phyloP scores from a whole-genome alignment of 1,140 invertebrate genomes.

The Monomorium pharaonis region DNA sequence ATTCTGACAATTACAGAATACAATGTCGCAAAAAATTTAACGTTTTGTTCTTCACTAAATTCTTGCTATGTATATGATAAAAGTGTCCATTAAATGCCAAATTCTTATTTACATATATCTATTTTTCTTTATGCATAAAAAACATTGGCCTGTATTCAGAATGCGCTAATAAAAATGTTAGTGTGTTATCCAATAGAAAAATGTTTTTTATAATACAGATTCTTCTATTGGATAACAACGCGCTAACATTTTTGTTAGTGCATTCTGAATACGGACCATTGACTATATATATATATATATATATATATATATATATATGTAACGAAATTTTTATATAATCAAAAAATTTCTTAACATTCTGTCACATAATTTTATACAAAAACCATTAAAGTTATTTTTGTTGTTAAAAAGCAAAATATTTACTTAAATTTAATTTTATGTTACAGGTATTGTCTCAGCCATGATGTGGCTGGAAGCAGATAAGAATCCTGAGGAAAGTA shows the following conservation, averaged over 20 bases:
- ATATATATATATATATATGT: background rate
- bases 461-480: constrained; percentile 81
- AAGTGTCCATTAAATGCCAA: background rate
- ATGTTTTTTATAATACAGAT: too few relatives aligned
- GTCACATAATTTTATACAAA: too few relatives aligned
- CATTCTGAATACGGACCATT: too few relatives aligned
- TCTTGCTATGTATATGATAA: background rate
- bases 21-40: background rate
- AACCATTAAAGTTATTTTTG: background rate
- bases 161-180: too few relatives aligned
- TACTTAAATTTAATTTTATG: background rate
- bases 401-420: background rate
- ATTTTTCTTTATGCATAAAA: background rate
- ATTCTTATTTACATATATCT: background rate
- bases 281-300: too few relatives aligned
- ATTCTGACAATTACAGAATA: background rate
- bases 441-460: constrained; percentile 75
- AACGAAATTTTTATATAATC: background rate
- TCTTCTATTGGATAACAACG: too few relatives aligned
- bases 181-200: too few relatives aligned
- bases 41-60: background rate
- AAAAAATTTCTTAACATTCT: background rate
- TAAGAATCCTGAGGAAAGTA: constrained; percentile 50
- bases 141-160: too few relatives aligned
- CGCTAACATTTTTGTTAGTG: too few relatives aligned